These are phyloP conservation scores for Volucella bombylans DNA, from an alignment of 2,888 invertebrate species.

Conservation along the genomic window DNA sequence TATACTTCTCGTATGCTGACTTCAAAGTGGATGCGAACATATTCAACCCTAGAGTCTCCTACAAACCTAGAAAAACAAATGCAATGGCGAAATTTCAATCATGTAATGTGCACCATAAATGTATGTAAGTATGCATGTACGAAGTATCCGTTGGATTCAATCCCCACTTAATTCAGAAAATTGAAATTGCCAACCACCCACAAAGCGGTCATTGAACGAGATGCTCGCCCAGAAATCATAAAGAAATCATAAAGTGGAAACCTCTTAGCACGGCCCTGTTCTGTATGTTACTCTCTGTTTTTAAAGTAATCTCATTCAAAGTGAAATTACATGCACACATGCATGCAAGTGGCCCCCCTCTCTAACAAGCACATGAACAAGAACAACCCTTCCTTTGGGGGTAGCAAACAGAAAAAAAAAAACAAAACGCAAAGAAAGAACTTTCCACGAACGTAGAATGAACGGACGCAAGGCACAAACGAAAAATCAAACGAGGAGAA, in stretches of 20 bases:
- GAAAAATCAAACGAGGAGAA: slow-evolving; percentile 30
- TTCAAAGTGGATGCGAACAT: too few relatives aligned
- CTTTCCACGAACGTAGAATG: slow-evolving; percentile 51
- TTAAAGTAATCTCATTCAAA: slow-evolving; percentile 68
- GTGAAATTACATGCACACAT: slow-evolving; percentile 68
- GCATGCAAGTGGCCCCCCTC: slow-evolving; percentile 47
- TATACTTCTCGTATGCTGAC: too few relatives aligned
- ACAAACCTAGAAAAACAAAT: slow-evolving; percentile 32
- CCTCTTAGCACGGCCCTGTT: slow-evolving; percentile 56
- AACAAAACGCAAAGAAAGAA: slow-evolving; percentile 53
- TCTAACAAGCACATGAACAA: not conserved
- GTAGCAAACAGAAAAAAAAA: slow-evolving; percentile 13
- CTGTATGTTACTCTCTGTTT: slow-evolving; percentile 39
- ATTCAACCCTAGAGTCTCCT: not conserved
- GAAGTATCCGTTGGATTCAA: slow-evolving; percentile 37
- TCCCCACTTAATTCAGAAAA: slow-evolving; percentile 59
- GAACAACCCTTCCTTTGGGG: slow-evolving; percentile 36
- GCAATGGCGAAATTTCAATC: slow-evolving; percentile 23
- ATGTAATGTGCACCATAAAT: slow-evolving; percentile 29
- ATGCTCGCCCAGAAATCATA: slow-evolving; percentile 68
- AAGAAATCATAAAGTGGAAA: slow-evolving; percentile 70
- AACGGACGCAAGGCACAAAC: slow-evolving; percentile 43
- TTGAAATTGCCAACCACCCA: slow-evolving; percentile 47
- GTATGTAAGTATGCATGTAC: slow-evolving; percentile 9
- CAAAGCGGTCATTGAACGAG: slow-evolving; percentile 69